These are phyloP conservation scores for Metridium senile DNA, from an alignment of 92 coral and sea anemone species.

Conservation along the genomic window DNA sequence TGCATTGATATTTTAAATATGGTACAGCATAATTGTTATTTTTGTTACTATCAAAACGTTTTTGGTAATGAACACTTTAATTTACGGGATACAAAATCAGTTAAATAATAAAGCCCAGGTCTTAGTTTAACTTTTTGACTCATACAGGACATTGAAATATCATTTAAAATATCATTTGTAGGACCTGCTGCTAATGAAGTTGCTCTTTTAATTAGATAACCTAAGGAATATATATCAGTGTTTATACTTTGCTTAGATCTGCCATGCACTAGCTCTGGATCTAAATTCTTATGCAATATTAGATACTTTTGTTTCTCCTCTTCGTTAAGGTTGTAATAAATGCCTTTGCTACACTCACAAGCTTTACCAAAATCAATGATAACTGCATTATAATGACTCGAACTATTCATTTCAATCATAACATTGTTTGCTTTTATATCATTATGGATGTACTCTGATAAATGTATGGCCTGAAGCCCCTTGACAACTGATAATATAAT, in stretches of 20 bases:
- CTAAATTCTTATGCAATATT: constrained; percentile 16
- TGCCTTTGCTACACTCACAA: constrained; percentile 13
- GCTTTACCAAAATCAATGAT: constrained; percentile 34
- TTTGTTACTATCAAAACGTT: too few relatives aligned
- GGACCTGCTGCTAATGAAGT: background rate
- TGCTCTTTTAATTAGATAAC: constrained; percentile 10
- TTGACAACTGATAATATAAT: constrained; percentile 13
- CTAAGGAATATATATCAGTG: constrained; percentile 32
- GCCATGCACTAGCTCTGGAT: constrained; percentile 33
- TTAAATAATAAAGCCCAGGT: background rate
- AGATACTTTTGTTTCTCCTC: constrained; percentile 20
- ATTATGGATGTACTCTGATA: constrained; percentile 30
- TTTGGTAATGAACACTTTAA: too few relatives aligned
- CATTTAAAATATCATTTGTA: background rate
- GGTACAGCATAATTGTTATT: too few relatives aligned
- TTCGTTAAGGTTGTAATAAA: constrained; percentile 12
- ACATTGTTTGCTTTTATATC: constrained; percentile 31
- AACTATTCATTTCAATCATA: background rate
- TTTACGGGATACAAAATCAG: background rate
- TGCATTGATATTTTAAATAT: too few relatives aligned
- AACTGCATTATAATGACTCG: constrained; percentile 30
- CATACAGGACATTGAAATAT: constrained; percentile 1
- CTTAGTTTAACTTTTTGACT: background rate
- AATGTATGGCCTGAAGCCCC: constrained; percentile 34
- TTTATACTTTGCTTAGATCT: constrained; percentile 10